Evolutionary conservation across 64 coral and sea anemone species (phyloP).

Genomic region (Stylophora pistillata): DNA sequence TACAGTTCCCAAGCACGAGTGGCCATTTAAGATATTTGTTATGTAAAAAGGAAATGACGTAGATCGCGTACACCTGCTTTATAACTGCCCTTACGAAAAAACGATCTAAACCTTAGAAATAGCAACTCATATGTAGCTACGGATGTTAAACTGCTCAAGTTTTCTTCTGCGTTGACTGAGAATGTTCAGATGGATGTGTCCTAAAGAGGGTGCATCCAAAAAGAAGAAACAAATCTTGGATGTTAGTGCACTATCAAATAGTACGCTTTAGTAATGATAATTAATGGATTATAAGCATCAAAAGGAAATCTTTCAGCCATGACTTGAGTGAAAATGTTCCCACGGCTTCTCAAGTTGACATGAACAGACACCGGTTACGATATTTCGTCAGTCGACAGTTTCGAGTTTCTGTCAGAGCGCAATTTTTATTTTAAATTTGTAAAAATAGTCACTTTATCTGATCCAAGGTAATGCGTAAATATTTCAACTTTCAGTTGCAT

Average conservation of each 20-base stretch:
- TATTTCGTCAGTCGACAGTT: neutral
- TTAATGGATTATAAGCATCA: neutral
- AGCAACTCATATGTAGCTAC: no score
- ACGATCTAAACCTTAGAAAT: no score
- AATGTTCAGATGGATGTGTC: no score
- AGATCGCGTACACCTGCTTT: no score
- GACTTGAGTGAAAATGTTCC: neutral
- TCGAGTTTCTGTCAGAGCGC: neutral
- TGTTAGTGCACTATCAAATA: neutral
- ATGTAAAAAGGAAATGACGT: no score
- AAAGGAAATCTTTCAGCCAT: conserved; percentile 16
- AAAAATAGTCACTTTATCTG: neutral
- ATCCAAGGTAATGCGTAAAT: neutral
- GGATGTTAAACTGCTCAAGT: no score
- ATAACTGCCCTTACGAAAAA: no score
- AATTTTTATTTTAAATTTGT: neutral
- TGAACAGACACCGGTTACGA: neutral
- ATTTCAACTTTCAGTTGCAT: neutral
- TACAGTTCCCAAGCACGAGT: no score
- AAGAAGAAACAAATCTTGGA: neutral
- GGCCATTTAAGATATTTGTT: no score
- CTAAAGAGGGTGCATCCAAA: no score
- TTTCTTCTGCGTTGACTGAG: no score
- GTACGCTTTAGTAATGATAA: neutral
- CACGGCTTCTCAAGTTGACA: neutral